Percentiles rank a stretch among this genome's conserved stretches.
phyloP scores from a whole-genome alignment of 2,888 invertebrate genomes.

The Allygus modestus region DNA sequence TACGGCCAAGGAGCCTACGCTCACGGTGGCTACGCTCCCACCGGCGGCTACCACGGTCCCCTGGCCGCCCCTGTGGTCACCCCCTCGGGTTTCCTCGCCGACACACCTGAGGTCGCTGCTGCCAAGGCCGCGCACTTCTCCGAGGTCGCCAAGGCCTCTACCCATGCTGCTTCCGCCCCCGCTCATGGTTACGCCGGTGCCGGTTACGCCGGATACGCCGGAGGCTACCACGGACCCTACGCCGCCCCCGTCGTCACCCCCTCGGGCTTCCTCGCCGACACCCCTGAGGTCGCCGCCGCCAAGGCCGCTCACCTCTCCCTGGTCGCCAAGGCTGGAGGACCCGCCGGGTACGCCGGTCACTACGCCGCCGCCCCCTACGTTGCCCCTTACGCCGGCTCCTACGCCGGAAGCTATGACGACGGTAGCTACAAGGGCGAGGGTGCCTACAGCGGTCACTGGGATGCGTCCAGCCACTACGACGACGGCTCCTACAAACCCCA shows the following conservation, averaged over 20 bases:
- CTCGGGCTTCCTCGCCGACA: slow-evolving; percentile 62
- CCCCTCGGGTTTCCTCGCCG: slow-evolving; percentile 62
- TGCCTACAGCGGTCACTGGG: slow-evolving; percentile 22
- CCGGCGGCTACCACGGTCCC: slow-evolving; percentile 64
- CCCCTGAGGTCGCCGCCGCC: slow-evolving; percentile 63
- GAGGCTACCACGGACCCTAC: slow-evolving; percentile 49
- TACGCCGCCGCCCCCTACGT: slow-evolving; percentile 41
- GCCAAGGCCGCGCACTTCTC: slow-evolving; percentile 73
- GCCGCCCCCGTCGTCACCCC: slow-evolving; percentile 58
- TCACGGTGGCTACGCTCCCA: slow-evolving; percentile 50
- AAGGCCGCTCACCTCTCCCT: slow-evolving; percentile 54
- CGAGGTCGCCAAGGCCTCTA: slow-evolving; percentile 72
- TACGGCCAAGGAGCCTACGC: slow-evolving; percentile 8
- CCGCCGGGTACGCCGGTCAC: slow-evolving; percentile 31
- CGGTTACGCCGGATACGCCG: slow-evolving; percentile 57
- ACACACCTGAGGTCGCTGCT: slow-evolving; percentile 73
- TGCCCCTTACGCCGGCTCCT: slow-evolving; percentile 43
- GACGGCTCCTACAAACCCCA: slow-evolving; percentile 62
- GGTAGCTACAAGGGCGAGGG: slow-evolving; percentile 42
- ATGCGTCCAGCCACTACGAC: slow-evolving; percentile 50
- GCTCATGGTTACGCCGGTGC: slow-evolving; percentile 55
- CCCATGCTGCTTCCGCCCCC: slow-evolving; percentile 58
- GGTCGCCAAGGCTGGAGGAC: slow-evolving; percentile 19
- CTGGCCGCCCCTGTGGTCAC: slow-evolving; percentile 62
- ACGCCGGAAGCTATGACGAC: slow-evolving; percentile 12